These are phyloP conservation scores for Phymatocera aterrima DNA, from an alignment of 2,888 invertebrate genomes.

Conservation along the genomic window DNA sequence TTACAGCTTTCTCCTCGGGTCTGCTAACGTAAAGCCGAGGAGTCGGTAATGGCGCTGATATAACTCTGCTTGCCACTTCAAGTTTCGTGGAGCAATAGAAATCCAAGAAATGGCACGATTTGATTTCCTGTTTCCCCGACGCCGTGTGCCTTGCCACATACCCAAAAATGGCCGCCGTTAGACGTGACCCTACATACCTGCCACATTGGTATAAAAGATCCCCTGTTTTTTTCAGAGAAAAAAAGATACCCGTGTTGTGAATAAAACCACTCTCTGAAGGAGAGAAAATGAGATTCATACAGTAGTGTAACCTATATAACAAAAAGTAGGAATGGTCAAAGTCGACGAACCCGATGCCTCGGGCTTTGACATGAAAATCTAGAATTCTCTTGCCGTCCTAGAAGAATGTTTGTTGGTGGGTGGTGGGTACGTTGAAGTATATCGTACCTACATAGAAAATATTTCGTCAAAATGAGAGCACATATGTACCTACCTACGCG, in stretches of 20 bases:
- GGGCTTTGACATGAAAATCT: neutral
- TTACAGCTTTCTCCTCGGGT: neutral
- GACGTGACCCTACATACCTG: neutral
- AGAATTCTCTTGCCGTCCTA: neutral
- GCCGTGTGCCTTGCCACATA: neutral
- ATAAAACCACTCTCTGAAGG: neutral
- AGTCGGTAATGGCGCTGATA: constrained; percentile 21
- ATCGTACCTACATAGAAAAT: neutral
- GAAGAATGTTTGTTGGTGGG: neutral
- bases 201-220: neutral
- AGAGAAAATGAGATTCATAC: neutral
- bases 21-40: neutral
- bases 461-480: neutral
- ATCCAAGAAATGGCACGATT: neutral
- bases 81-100: neutral
- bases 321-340: neutral
- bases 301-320: neutral
- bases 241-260: too few relatives aligned
- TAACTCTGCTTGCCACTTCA: neutral
- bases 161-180: neutral
- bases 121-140: neutral
- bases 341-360: neutral
- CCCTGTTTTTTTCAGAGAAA: neutral
- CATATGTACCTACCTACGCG: constrained; percentile 2
- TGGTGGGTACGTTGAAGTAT: too few relatives aligned